These are phyloP conservation scores for Trachelus iudaicus DNA, from an alignment of 2,888 invertebrate species.

Conservation along the genomic window DNA sequence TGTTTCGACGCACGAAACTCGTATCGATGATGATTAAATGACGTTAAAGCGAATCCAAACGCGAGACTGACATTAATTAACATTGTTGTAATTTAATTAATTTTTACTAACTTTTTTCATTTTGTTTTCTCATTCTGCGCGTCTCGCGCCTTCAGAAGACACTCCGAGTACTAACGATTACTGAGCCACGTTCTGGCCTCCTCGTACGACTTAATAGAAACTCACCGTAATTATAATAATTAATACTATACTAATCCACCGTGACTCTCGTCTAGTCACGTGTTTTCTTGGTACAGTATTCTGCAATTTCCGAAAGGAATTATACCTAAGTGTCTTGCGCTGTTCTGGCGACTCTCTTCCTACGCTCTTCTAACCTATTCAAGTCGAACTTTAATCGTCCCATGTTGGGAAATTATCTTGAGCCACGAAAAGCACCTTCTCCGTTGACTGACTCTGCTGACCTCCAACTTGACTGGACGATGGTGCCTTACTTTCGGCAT, in stretches of 20 bases:
- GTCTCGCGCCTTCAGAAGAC: neutral
- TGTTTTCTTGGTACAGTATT: neutral
- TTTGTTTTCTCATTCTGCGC: neutral
- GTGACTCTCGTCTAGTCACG: neutral
- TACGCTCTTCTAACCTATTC: conserved; percentile 26
- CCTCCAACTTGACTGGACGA: conserved; percentile 44
- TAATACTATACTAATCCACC: neutral
- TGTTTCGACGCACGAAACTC: neutral
- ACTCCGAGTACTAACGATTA: neutral
- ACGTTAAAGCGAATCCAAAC: neutral
- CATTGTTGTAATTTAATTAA: neutral
- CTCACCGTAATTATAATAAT: neutral
- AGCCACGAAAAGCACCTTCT: conserved; percentile 68
- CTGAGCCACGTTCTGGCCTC: neutral
- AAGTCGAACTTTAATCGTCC: conserved; percentile 70
- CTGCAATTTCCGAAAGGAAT: conserved; percentile 27
- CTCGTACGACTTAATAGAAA: neutral
- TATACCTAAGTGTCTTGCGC: conserved; percentile 11
- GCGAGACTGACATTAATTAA: neutral
- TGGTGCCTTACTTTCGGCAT: conserved; percentile 27
- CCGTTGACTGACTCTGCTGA: conserved; percentile 48
- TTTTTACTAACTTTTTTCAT: neutral
- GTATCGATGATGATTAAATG: neutral
- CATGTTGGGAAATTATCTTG: conserved; percentile 74
- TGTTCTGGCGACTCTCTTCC: conserved; percentile 7